A percentile compares a stretch with the other conserved stretches of the same genome.
phyloP scores from a whole-genome alignment of 23 tunicate species.

The Phallusia fumigata region DNA sequence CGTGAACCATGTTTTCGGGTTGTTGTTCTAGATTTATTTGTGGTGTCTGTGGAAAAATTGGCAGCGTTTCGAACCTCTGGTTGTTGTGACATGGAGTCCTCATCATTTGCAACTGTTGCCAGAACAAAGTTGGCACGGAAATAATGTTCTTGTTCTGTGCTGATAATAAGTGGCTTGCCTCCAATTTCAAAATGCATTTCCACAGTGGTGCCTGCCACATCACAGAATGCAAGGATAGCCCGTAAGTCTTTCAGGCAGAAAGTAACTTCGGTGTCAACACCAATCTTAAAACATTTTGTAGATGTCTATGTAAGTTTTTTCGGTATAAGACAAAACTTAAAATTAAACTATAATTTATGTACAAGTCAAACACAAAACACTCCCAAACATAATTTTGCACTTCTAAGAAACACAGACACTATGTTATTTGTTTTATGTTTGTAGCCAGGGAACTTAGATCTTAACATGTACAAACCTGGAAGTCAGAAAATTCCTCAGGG shows the following conservation, averaged over 20 bases:
- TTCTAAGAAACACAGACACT: too few species aligned
- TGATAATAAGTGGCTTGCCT: conserved; percentile 73
- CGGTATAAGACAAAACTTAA: not conserved
- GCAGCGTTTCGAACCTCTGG: not conserved
- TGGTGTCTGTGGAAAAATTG: not conserved
- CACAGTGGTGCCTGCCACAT: conserved; percentile 30
- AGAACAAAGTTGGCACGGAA: conserved; percentile 71
- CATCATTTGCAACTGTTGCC: conserved; percentile 60
- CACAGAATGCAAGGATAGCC: conserved; percentile 71
- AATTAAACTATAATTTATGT: too few species aligned
- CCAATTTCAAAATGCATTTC: conserved; percentile 70
- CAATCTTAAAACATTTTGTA: conserved; percentile 30
- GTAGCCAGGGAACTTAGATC: too few species aligned
- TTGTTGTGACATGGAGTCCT: conserved; percentile 6
- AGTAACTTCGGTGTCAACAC: conserved; percentile 80
- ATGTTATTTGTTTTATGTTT: too few species aligned
- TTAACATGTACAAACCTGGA: conserved; percentile 37
- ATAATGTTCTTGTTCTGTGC: conserved; percentile 36
- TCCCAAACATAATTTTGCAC: too few species aligned
- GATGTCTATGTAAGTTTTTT: too few species aligned
- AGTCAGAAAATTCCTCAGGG: conserved; percentile 81
- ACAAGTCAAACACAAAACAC: not conserved
- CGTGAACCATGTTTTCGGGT: not conserved
- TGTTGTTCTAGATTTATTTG: not conserved
- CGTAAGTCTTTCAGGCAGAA: conserved; percentile 78